Evolutionary conservation across 2,888 invertebrate species (phyloP).

Genomic region (Sesamia inferens): DNA sequence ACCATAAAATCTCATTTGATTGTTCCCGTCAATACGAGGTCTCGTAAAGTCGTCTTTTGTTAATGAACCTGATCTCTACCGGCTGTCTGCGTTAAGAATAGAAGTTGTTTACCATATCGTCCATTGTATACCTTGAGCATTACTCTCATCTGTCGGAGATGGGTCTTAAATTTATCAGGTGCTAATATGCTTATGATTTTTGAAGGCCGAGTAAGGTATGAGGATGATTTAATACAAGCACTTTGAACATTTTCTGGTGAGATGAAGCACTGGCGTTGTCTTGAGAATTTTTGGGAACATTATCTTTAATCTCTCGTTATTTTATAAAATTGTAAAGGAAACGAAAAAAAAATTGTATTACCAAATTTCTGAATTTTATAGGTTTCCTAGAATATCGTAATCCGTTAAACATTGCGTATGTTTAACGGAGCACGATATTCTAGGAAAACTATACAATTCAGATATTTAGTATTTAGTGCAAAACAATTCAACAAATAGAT

Average conservation of each 20-base stretch:
- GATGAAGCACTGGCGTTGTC: not conserved
- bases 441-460: not conserved
- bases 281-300: not conserved
- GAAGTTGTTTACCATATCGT: constrained; percentile 78
- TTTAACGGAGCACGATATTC: constrained; percentile 11
- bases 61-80: constrained; percentile 78
- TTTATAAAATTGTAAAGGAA: no score
- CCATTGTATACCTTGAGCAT: constrained; percentile 70
- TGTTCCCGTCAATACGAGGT: constrained; percentile 58
- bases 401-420: not conserved
- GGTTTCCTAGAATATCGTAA: no score
- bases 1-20: constrained; percentile 67
- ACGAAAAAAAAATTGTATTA: no score
- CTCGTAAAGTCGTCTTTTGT: constrained; percentile 72
- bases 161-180: constrained; percentile 80
- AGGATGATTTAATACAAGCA: constrained; percentile 21
- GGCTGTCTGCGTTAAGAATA: constrained; percentile 77
- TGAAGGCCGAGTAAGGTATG: constrained; percentile 41
- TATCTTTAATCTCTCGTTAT: not conserved
- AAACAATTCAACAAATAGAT: no score
- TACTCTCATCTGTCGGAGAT: constrained; percentile 70
- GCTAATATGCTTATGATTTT: constrained; percentile 71
- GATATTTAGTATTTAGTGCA: no score
- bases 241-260: constrained; percentile 13
- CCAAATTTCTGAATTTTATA: no score